Conservation (phyloP, 2,888 invertebrate species). For the Tuta absoluta region DNA sequence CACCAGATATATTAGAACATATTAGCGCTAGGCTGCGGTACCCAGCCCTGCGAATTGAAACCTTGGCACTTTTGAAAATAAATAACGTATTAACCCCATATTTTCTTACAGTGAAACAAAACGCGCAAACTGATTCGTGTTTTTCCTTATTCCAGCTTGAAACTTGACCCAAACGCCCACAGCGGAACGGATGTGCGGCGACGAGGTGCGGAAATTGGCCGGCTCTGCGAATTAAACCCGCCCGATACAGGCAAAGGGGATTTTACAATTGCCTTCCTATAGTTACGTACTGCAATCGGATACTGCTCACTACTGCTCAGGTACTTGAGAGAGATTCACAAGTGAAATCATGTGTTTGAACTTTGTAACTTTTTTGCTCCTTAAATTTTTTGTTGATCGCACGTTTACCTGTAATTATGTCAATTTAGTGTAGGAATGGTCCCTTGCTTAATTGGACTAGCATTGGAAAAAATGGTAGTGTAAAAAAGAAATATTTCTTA, state of each 20-base stretch:
- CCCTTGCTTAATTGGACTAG: background rate
- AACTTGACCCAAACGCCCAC: constrained; percentile 21
- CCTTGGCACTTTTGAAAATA: background rate
- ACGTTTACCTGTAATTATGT: too few relatives aligned
- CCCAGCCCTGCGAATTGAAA: background rate
- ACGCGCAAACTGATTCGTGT: background rate
- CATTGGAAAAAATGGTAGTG: background rate
- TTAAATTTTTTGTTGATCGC: background rate
- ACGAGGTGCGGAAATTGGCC: constrained; percentile 66
- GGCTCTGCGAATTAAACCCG: constrained; percentile 61
- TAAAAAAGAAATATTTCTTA: background rate
- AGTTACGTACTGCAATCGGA: constrained; percentile 11
- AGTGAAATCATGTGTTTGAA: background rate
- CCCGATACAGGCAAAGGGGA: constrained; percentile 50
- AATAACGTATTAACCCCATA: too few relatives aligned
- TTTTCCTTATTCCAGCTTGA: background rate
- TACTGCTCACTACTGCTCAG: background rate
- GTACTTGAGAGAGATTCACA: too few relatives aligned
- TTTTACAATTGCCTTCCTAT: constrained; percentile 47
- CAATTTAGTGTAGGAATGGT: background rate
- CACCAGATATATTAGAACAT: too few relatives aligned
- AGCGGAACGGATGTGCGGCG: constrained; percentile 52
- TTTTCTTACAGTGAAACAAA: background rate
- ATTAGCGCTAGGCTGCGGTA: too few relatives aligned
- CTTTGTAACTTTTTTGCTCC: background rate